Conservation (phyloP, 2,888 invertebrate genomes). For the Euplexia lucipara region DNA sequence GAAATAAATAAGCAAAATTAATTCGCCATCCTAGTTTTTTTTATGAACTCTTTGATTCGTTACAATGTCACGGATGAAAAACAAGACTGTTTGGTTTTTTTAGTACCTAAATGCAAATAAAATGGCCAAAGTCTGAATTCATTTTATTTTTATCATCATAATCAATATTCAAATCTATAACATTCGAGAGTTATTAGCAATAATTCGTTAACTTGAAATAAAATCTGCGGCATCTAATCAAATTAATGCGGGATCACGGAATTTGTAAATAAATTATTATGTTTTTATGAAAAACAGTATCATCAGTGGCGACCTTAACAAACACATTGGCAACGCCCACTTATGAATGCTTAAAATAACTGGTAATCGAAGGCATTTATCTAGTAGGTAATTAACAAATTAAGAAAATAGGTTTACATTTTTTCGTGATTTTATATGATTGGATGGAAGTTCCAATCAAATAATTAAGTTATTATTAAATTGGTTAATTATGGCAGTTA, state of each 20-base stretch:
- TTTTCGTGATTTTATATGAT: conserved; percentile 6
- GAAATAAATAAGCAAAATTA: background rate
- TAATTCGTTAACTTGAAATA: conserved; percentile 45
- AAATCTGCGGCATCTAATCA: conserved; percentile 26
- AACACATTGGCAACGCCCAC: conserved; percentile 40
- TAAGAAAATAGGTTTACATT: conserved; percentile 9
- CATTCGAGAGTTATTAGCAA: conserved; percentile 22
- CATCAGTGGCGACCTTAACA: conserved; percentile 45
- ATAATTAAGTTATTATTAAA: conserved; percentile 13
- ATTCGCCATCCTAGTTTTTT: background rate
- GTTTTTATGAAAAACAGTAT: conserved; percentile 23
- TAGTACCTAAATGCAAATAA: conserved; percentile 11
- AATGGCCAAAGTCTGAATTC: conserved; percentile 32
- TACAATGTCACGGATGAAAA: conserved; percentile 1
- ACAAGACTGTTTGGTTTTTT: background rate
- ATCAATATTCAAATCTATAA: conserved; percentile 34
- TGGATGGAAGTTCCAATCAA: conserved; percentile 36
- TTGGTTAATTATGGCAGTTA: background rate
- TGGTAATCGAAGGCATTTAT: conserved; percentile 18
- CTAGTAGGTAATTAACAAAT: conserved; percentile 1
- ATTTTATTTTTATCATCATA: conserved; percentile 34
- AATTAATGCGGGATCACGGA: conserved; percentile 44
- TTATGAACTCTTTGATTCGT: background rate
- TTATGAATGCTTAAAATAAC: conserved; percentile 15
- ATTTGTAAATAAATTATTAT: conserved; percentile 43